Percentiles rank a stretch among this genome's conserved stretches.
Evolutionary conservation across 2,113 vertebrate genomes (phyloP).

Genomic region (Siniperca chuatsi): DNA sequence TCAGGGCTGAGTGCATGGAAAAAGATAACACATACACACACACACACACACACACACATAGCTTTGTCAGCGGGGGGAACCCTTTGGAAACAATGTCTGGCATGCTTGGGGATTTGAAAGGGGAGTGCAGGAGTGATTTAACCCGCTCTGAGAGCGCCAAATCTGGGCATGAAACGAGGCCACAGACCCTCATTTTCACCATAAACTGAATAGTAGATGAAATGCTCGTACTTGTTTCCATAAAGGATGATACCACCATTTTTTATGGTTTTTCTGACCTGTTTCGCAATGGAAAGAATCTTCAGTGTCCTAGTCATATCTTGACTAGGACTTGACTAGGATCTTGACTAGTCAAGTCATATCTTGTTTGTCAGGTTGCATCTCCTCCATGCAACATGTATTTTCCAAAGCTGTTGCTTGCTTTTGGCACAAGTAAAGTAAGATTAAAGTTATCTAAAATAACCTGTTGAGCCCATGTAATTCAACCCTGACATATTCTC

Average conservation of each 20-base stretch:
- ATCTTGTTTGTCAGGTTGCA: not conserved
- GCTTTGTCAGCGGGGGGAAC: conserved; percentile 71
- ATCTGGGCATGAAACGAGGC: conserved; percentile 29
- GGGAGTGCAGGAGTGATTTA: conserved; percentile 25
- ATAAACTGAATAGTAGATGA: not conserved
- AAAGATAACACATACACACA: conserved; percentile 47
- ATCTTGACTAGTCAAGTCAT: too few relatives aligned
- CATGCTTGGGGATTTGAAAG: conserved; percentile 41
- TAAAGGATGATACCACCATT: not conserved
- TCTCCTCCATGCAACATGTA: not conserved
- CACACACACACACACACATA: conserved; percentile 15
- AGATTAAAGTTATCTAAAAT: conserved; percentile 40
- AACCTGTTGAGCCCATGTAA: conserved; percentile 34
- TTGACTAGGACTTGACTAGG: too few relatives aligned
- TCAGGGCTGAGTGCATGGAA: conserved; percentile 61
- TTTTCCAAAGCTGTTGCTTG: conserved; percentile 40
- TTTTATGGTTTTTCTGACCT: not conserved
- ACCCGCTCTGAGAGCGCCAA: conserved; percentile 31
- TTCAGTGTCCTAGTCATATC: not conserved
- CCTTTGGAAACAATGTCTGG: conserved; percentile 73
- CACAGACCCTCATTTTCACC: conserved; percentile 13
- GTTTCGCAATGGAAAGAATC: not conserved
- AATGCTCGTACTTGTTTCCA: not conserved
- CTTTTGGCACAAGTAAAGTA: conserved; percentile 5
- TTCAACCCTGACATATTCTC: conserved; percentile 23